Conservation (phyloP, 2,113 vertebrate species). For the Pangasianodon gigas region DNA sequence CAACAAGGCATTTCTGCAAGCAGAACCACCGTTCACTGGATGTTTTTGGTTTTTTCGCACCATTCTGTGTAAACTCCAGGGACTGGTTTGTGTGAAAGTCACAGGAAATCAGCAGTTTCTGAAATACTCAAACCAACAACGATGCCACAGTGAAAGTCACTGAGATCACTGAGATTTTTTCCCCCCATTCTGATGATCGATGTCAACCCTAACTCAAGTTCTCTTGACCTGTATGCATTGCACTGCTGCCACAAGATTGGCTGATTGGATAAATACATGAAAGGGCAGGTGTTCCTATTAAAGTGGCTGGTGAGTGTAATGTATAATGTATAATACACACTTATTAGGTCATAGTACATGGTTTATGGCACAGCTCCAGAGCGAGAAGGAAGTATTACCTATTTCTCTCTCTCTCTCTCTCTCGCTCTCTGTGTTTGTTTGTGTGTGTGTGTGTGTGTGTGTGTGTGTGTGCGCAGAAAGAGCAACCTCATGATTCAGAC, state of each 20-base stretch:
- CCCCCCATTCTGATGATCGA: background rate
- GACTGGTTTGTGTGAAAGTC: too few species aligned
- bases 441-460: background rate
- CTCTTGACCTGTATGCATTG: background rate
- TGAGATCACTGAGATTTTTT: background rate
- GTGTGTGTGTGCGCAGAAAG: background rate
- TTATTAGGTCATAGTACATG: background rate
- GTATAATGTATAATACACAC: background rate
- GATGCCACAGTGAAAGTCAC: background rate
- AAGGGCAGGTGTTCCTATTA: background rate
- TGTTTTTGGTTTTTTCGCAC: too few species aligned
- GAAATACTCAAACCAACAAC: background rate
- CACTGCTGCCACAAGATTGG: background rate
- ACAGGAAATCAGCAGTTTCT: background rate
- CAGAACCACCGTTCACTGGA: background rate
- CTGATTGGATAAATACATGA: background rate
- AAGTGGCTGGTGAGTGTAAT: background rate
- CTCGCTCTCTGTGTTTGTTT: background rate
- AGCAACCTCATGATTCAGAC: conserved; percentile 24
- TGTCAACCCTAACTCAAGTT: background rate
- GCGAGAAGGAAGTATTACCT: background rate
- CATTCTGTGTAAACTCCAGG: too few species aligned
- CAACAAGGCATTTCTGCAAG: background rate
- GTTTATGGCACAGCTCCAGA: background rate
- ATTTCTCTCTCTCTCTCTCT: background rate